Conservation (phyloP, 2,888 invertebrate genomes). For the Stenoptilia bipunctidactyla region DNA sequence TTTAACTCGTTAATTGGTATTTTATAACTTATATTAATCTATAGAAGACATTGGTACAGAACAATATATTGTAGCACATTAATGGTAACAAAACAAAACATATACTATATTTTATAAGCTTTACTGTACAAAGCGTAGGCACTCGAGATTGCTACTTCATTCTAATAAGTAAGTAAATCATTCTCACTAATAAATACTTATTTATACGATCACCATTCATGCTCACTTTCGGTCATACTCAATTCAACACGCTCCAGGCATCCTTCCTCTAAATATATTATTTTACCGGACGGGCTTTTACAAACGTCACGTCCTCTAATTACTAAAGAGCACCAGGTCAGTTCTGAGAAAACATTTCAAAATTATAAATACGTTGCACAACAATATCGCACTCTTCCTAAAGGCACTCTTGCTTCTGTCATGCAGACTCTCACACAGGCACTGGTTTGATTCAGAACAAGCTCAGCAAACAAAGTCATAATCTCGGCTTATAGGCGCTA, state of each 20-base stretch:
- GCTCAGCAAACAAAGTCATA: constrained; percentile 39
- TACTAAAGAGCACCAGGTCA: constrained; percentile 64
- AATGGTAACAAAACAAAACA: constrained; percentile 69
- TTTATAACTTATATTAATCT: constrained; percentile 58
- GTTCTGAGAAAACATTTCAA: constrained; percentile 50
- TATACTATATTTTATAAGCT: constrained; percentile 53
- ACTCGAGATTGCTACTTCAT: constrained; percentile 70
- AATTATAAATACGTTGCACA: constrained; percentile 33
- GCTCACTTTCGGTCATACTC: constrained; percentile 22
- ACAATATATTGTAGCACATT: constrained; percentile 56
- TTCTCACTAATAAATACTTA: constrained; percentile 67
- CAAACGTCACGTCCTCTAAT: constrained; percentile 53
- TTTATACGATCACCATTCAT: constrained; percentile 26
- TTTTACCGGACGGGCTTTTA: constrained; percentile 59
- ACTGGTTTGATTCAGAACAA: constrained; percentile 20
- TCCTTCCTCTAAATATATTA: constrained; percentile 25
- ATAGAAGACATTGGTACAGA: constrained; percentile 66
- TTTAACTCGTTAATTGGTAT: constrained; percentile 68
- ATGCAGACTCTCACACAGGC: constrained; percentile 49
- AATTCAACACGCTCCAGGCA: constrained; percentile 24
- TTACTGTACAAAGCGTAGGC: constrained; percentile 71
- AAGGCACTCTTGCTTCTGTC: constrained; percentile 38
- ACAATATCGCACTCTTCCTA: constrained; percentile 27
- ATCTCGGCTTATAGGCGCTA: constrained; percentile 26
- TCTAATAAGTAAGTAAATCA: constrained; percentile 51